A percentile compares a stretch with the other conserved stretches of the same genome.
phyloP scores from a whole-genome alignment of 2,888 invertebrate genomes.

The Sarcophaga caerulescens region DNA sequence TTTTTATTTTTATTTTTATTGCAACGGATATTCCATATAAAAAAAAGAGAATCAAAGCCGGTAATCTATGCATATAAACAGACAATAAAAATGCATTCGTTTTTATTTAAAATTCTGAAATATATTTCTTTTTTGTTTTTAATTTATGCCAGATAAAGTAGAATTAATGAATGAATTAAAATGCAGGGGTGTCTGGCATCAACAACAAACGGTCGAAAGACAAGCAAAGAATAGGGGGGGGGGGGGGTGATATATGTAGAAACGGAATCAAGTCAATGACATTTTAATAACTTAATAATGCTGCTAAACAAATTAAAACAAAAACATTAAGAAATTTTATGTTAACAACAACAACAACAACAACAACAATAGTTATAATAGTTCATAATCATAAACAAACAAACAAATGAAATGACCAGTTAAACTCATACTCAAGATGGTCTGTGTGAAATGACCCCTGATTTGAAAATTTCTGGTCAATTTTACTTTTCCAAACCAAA shows the following conservation, averaged over 20 bases:
- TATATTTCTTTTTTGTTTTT: no score
- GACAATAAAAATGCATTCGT: no score
- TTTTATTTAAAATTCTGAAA: no score
- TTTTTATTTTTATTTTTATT: no score
- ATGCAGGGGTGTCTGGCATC: no score
- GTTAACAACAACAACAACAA: slow-evolving; percentile 7
- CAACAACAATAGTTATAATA: slow-evolving; percentile 14
- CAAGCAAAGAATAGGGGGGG: background rate
- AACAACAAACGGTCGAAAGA: no score
- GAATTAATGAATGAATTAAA: no score
- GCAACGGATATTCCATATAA: no score
- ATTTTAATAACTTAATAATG: slow-evolving; percentile 63
- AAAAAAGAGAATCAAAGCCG: no score
- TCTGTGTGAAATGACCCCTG: slow-evolving; percentile 21
- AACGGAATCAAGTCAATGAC: slow-evolving; percentile 51
- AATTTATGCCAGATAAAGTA: no score
- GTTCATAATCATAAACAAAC: background rate
- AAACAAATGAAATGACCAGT: slow-evolving; percentile 2
- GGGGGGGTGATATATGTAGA: background rate
- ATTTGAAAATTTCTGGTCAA: slow-evolving; percentile 37
- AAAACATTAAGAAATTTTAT: slow-evolving; percentile 21
- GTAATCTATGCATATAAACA: no score
- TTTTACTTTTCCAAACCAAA: slow-evolving; percentile 11
- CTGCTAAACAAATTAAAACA: slow-evolving; percentile 3
- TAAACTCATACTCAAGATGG: background rate